Conservation (phyloP, 2,113 vertebrate species). For the Elanoides forficatus region DNA sequence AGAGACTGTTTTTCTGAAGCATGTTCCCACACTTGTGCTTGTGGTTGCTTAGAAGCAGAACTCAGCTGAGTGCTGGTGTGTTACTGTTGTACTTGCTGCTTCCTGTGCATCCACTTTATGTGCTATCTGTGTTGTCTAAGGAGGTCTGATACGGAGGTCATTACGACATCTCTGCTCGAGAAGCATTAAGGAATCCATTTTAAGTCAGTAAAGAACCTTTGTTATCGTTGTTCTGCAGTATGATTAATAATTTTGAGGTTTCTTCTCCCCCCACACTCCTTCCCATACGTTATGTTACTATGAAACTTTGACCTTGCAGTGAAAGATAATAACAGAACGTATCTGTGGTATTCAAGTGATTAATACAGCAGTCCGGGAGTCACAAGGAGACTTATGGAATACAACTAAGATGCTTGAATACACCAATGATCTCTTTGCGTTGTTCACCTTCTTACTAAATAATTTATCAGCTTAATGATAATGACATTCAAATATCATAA, state of each 20-base stretch:
- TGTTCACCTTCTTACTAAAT: slow-evolving; percentile 75
- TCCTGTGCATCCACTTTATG: background rate
- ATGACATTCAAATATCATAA: slow-evolving; percentile 83
- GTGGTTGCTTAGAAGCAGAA: background rate
- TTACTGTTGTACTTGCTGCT: background rate
- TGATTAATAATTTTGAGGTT: slow-evolving; percentile 66
- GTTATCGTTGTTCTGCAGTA: slow-evolving; percentile 33
- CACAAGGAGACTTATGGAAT: slow-evolving; percentile 62
- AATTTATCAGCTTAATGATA: slow-evolving; percentile 83
- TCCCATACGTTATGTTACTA: slow-evolving; percentile 9
- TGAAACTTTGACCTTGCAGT: slow-evolving; percentile 72
- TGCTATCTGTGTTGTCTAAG: background rate
- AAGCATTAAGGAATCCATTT: slow-evolving; percentile 55
- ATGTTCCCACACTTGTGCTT: background rate
- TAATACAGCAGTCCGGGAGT: slow-evolving; percentile 62
- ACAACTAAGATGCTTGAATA: slow-evolving; percentile 65
- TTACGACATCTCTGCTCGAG: slow-evolving; percentile 24
- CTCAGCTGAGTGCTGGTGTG: background rate
- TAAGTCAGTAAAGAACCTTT: slow-evolving; percentile 29
- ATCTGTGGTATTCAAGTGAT: slow-evolving; percentile 68
- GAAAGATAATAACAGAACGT: slow-evolving; percentile 67
- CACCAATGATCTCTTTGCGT: slow-evolving; percentile 43
- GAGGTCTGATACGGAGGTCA: slow-evolving; percentile 16
- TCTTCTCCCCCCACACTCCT: background rate
- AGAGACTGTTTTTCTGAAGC: background rate